phyloP scores from a whole-genome alignment of 2,113 vertebrate species.

The Dissostichus mawsoni region DNA sequence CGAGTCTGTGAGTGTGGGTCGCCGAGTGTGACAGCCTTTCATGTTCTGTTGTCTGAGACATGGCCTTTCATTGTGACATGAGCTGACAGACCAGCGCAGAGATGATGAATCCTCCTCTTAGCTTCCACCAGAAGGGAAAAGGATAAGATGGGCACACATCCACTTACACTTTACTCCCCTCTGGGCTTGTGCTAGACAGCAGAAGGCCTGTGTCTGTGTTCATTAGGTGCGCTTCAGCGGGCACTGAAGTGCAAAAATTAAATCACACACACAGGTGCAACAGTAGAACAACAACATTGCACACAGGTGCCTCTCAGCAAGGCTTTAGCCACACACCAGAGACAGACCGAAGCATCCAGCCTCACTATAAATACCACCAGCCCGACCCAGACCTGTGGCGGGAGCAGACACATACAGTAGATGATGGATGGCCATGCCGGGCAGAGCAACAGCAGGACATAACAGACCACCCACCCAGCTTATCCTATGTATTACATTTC shows the following conservation, averaged over 20 bases:
- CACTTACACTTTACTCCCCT: constrained; percentile 28
- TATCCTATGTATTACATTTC: background rate
- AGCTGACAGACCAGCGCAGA: constrained; percentile 44
- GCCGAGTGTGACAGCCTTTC: constrained; percentile 41
- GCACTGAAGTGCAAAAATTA: constrained; percentile 30
- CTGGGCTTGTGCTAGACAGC: constrained; percentile 40
- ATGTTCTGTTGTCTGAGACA: constrained; percentile 12
- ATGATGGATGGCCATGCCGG: constrained; percentile 54
- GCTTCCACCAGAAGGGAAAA: constrained; percentile 30
- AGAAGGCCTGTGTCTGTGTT: constrained; percentile 49
- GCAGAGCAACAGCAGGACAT: constrained; percentile 42
- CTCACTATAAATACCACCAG: constrained; percentile 69
- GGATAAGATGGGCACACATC: constrained; percentile 1
- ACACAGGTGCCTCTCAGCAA: constrained; percentile 56
- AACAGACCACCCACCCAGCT: constrained; percentile 61
- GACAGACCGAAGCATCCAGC: constrained; percentile 42
- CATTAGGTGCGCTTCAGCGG: constrained; percentile 36
- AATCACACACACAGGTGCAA: constrained; percentile 35
- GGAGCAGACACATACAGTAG: constrained; percentile 40
- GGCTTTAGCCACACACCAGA: constrained; percentile 45
- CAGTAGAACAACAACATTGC: constrained; percentile 17
- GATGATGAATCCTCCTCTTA: constrained; percentile 33
- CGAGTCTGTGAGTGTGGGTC: background rate
- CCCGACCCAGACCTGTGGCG: constrained; percentile 51
- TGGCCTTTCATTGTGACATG: constrained; percentile 36